Base-by-base conservation (phyloP, 1,140 invertebrate species). In the Caerostris darwini region DNA sequence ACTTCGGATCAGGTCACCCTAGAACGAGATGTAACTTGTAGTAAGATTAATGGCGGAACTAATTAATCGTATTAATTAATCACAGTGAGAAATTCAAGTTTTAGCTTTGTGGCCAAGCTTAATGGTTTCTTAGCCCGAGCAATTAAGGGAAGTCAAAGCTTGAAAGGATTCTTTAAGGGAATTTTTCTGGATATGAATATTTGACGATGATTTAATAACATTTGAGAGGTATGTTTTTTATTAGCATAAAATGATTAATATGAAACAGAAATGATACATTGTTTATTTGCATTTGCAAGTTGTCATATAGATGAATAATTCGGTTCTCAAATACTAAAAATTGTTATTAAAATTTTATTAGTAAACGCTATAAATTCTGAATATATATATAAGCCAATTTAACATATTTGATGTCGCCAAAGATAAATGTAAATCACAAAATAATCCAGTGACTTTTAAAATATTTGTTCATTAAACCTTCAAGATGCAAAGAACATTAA, bases 21-120 rank as follows among this genome's bases (percentile, higher is more conserved):
- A n/a, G 57, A 85, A 85, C 82, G 82, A 85, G 82, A 85, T 85
- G 57, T 58, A 85, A 85, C 82, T 54, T 85, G 54, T 85, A 85
- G 82, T 85, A 85, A 85, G 82, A 85, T 85, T 85, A 85, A 85
- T 85, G 82, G 19, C 17, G 82, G 14, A 54, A 58, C 82, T 85
- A 85, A 85, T 85, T 85, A 85, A 85, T 85, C 82, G 82, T 57
- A 85, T 85, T 85, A 85, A 85, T 85, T 85, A 85, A 85, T 85
- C 82, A 58, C 82, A 17, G 7, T 57, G 82, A 58, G 82, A 85
- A 85, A 85, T 58, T 85, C 54, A 85, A 19, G 82, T 85, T 85
- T 85, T 85, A 85, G 57, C 82, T 56, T n/a, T 56, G 56, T n/a
- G n/a, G 54, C 82, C 54, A 85, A 7, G 34, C 71, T 77, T 77